Conservation (phyloP, 2,888 invertebrate genomes). For the Cremastinae sp. region DNA sequence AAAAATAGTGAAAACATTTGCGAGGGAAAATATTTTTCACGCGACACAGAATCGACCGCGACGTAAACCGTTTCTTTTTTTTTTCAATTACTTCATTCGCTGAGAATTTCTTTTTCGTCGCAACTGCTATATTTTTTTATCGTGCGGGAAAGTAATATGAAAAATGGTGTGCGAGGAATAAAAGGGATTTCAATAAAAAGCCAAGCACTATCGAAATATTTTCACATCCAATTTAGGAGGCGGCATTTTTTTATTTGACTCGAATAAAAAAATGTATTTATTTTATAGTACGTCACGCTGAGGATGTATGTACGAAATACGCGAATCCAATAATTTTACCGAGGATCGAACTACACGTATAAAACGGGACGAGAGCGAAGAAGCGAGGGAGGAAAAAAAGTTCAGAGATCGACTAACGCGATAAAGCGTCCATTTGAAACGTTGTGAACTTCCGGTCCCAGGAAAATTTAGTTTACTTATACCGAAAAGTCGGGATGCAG, state of each 20-base stretch:
- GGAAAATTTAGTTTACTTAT: conserved; percentile 76
- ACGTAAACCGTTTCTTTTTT: neutral
- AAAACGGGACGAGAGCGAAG: conserved; percentile 12
- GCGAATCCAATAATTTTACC: neutral
- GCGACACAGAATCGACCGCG: neutral
- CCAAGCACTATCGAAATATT: neutral
- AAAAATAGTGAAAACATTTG: no score
- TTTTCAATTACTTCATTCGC: no score
- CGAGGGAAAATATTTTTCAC: neutral
- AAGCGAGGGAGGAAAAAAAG: conserved; percentile 5
- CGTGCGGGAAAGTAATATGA: neutral
- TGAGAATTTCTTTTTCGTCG: no score
- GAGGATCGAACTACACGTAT: conserved; percentile 35
- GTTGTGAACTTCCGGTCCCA: conserved; percentile 28
- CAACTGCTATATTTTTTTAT: no score
- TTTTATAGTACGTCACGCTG: neutral
- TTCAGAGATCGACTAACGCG: conserved; percentile 41
- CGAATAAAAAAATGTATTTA: conserved; percentile 2
- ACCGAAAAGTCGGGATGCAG: conserved; percentile 67
- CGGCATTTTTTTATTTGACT: neutral
- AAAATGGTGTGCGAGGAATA: neutral
- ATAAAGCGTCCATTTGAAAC: conserved; percentile 47
- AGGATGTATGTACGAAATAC: no score
- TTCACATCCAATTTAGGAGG: neutral
- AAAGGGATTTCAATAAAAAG: neutral